These are phyloP conservation scores for Paramuricea clavata DNA, from an alignment of 92 coral and sea anemone species.

Conservation along the genomic window DNA sequence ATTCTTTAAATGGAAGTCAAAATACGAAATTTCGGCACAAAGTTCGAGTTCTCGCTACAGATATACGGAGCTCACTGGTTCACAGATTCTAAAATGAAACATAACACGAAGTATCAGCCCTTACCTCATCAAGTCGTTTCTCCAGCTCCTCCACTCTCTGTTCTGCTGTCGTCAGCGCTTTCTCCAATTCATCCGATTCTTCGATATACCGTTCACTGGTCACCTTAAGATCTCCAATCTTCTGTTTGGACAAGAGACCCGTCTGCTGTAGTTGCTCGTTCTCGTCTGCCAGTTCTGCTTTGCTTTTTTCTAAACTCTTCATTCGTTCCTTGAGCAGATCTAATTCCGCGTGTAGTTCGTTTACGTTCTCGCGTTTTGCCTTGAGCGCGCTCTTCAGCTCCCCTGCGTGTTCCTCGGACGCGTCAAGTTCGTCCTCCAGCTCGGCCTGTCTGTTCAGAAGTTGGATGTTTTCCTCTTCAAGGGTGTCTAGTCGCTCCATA, in stretches of 20 bases:
- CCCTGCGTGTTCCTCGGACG: constrained; percentile 33
- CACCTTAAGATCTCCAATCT: constrained; percentile 37
- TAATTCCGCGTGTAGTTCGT: constrained; percentile 25
- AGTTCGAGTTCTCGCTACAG: too few species aligned
- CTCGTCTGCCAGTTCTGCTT: constrained; percentile 24
- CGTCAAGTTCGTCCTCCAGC: constrained; percentile 45
- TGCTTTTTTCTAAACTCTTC: constrained; percentile 12
- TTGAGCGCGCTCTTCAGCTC: constrained; percentile 44
- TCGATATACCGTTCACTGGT: constrained; percentile 23
- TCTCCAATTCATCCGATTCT: constrained; percentile 43
- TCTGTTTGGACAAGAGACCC: constrained; percentile 19
- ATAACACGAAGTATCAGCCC: too few species aligned
- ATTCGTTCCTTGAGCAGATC: constrained; percentile 9
- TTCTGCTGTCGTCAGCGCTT: constrained; percentile 40
- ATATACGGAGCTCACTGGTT: too few species aligned
- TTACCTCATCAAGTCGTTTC: constrained; percentile 36
- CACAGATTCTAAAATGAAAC: too few species aligned
- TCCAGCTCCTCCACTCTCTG: constrained; percentile 27
- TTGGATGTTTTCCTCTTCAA: constrained; percentile 45
- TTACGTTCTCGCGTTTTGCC: constrained; percentile 37
- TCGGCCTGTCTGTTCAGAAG: constrained; percentile 37
- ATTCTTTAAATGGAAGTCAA: too few species aligned
- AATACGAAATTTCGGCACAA: too few species aligned
- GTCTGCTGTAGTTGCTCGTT: constrained; percentile 36
- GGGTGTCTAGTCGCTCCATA: constrained; percentile 5